Evolutionary conservation across 2,888 invertebrate species (phyloP).

Genomic region (Tipula confusa): DNA sequence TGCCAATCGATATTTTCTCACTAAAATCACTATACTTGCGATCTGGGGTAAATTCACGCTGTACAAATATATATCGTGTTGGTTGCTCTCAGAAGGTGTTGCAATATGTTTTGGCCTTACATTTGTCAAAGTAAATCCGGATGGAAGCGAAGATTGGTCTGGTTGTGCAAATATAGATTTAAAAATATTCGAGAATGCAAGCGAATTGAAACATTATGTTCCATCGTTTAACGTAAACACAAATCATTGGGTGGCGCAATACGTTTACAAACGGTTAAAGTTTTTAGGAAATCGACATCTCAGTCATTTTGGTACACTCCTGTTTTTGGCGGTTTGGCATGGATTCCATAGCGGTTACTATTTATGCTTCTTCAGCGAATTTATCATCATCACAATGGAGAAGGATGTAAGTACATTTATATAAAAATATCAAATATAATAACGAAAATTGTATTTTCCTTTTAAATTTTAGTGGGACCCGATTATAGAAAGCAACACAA

Average conservation of each 20-base stretch:
- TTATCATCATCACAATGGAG: conserved; percentile 78
- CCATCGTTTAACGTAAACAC: conserved; percentile 94
- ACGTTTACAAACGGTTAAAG: conserved; percentile 88
- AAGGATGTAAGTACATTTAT: conserved; percentile 61
- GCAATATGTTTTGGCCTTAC: conserved; percentile 65
- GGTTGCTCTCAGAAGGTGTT: conserved; percentile 84
- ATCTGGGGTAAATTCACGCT: conserved; percentile 81
- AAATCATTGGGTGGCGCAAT: conserved; percentile 89
- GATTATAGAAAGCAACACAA: conserved; percentile 52
- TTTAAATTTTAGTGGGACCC: conserved; percentile 53
- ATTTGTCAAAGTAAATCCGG: conserved; percentile 52
- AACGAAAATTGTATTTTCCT: conserved; percentile 26
- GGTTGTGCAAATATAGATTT: conserved; percentile 87
- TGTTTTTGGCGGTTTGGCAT: conserved; percentile 94
- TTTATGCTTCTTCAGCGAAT: conserved; percentile 87
- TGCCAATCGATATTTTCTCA: conserved; percentile 53
- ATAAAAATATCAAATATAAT: background rate
- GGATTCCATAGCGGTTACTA: conserved; percentile 94
- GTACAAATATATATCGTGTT: conserved; percentile 90
- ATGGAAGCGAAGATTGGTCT: conserved; percentile 83
- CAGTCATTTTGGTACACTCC: conserved; percentile 77
- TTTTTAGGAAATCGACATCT: conserved; percentile 78
- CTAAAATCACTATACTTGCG: conserved; percentile 64
- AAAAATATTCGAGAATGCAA: conserved; percentile 73
- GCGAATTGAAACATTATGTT: conserved; percentile 81